Base-by-base conservation (phyloP, 2,113 vertebrate genomes). In the Pterocles gutturalis region DNA sequence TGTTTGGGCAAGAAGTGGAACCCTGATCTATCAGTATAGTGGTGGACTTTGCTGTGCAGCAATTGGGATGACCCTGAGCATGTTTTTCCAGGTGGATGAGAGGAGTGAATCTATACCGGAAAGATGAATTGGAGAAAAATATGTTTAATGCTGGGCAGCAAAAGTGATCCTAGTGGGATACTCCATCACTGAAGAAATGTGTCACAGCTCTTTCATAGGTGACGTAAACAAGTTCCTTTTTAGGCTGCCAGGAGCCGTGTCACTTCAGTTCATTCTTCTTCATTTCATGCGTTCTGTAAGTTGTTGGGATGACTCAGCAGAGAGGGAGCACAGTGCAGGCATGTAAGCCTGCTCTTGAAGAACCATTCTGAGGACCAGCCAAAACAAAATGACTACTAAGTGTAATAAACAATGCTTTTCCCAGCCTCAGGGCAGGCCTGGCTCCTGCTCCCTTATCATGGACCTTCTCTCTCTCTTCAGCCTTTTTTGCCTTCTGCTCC, bases 251-350 rank as follows among this genome's bases (percentile, higher is more conserved):
- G 82, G 87, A 91, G 19, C 54, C 49, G 55, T 46, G 82, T 61
- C 36, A 33, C 85, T 64, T 71, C 51, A 29, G 22, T 75, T 83
- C n/a, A 13, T 86, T 86, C 61, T 46, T 33, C 84, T 61, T 54
- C 61, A 21, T 49, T 70, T 75, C 66, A 6, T n/a, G 66, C 43
- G 75, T 5, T 55, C 19, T 77, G 13, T 36, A 41, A 57, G 38
- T 15, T 51, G 60, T 43, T 53, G 70, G 53, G 28, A 6, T 96
- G 87, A 88, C 83, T 94, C 93, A 90, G 87, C 95, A 86, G 65
- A 46, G 77, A 76, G 67, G 60, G 38, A 76, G 14, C 45, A 19
- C n/a, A 19, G 26, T 28, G 84, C 78, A 65, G 82, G 57, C 24
- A 1, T 6, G 15, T 51, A 15, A 84, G 62, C 43, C 80, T 75